Evolutionary conservation across 2,888 invertebrate genomes (phyloP).

Genomic region (Nematopogon swammerdamellus): DNA sequence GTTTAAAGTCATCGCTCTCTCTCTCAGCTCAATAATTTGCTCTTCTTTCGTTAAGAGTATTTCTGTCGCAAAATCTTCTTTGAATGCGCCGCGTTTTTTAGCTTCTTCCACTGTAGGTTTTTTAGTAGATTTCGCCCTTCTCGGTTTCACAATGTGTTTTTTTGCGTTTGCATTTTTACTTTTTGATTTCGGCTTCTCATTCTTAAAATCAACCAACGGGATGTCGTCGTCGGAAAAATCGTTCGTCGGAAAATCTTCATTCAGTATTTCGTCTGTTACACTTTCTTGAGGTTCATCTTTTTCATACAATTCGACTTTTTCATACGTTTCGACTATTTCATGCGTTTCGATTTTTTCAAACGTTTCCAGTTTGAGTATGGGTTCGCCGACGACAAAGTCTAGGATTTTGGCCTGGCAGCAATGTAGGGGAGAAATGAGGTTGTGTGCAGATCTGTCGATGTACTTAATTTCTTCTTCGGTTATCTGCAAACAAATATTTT

Average conservation of each 20-base stretch:
- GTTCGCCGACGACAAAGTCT: not conserved
- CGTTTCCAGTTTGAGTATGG: too few species aligned
- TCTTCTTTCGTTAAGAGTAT: constrained; percentile 21
- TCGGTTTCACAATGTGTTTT: not conserved
- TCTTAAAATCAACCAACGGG: not conserved
- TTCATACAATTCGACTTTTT: not conserved
- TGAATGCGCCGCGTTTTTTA: not conserved
- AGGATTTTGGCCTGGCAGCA: not conserved
- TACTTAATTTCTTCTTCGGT: not conserved
- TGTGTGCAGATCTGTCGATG: not conserved
- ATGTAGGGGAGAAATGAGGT: not conserved
- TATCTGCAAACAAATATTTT: constrained; percentile 1
- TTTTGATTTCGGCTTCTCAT: too few species aligned
- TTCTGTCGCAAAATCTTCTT: constrained; percentile 5
- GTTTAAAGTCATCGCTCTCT: constrained; percentile 23
- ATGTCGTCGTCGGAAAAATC: constrained; percentile 4
- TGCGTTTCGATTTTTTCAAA: not conserved
- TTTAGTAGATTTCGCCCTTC: not conserved
- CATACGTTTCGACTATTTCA: not conserved
- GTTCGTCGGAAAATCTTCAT: constrained; percentile 3
- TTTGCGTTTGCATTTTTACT: not conserved
- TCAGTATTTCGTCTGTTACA: not conserved
- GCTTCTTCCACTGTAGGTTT: not conserved
- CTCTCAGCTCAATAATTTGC: constrained; percentile 21
- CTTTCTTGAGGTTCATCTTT: too few species aligned